phyloP scores from a whole-genome alignment of 2,888 invertebrate genomes.

The Idaea biselata region DNA sequence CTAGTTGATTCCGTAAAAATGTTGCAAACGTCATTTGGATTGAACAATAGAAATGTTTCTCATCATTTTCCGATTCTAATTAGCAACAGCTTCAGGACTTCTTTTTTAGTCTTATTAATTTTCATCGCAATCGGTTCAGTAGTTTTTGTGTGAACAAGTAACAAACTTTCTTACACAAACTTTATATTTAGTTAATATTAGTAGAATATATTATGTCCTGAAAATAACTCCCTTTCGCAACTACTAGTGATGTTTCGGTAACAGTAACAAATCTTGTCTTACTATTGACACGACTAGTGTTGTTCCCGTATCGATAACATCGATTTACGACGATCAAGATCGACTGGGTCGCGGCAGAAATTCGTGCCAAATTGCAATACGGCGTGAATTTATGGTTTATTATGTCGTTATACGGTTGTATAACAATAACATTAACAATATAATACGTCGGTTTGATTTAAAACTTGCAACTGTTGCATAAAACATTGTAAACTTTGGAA shows the following conservation, averaged over 20 bases:
- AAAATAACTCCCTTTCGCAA: not conserved
- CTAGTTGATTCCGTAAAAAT: no score
- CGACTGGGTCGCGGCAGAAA: not conserved
- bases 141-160: no score
- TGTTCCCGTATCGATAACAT: not conserved
- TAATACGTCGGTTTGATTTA: not conserved
- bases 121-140: no score
- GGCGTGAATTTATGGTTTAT: not conserved
- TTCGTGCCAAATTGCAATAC: constrained; percentile 1
- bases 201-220: not conserved
- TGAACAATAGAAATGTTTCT: no score
- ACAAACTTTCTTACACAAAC: no score
- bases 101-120: no score
- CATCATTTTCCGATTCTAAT: no score
- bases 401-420: not conserved
- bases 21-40: no score
- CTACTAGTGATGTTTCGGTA: not conserved
- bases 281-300: not conserved
- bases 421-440: not conserved
- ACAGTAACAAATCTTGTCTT: not conserved
- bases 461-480: not conserved
- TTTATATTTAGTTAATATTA: no score
- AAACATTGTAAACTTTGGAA: not conserved
- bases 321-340: not conserved
- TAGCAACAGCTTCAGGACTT: no score